A percentile compares a stretch with the other conserved stretches of the same genome.
phyloP scores from a whole-genome alignment of 1,140 invertebrate genomes.

The Sycobia sp. region DNA sequence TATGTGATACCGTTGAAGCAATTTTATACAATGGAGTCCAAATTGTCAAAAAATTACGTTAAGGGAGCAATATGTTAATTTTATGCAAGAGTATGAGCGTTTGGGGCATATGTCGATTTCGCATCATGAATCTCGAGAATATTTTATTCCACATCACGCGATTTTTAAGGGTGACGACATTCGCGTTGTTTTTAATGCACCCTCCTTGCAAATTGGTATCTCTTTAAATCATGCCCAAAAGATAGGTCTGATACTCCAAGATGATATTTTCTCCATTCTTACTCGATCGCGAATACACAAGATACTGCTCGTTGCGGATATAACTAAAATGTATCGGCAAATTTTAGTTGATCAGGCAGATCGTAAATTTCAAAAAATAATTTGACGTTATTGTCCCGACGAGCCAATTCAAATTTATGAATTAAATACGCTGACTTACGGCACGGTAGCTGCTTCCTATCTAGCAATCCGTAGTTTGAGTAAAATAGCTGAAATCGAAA shows the following conservation, averaged over 20 bases:
- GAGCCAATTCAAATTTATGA: neutral
- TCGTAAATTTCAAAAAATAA: constrained; percentile 42
- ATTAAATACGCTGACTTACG: constrained; percentile 35
- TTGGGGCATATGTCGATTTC: neutral
- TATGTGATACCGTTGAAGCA: neutral
- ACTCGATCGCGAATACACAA: neutral
- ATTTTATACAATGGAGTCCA: neutral
- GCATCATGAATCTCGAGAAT: neutral
- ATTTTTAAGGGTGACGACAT: neutral
- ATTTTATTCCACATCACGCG: neutral
- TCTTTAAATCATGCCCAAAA: neutral
- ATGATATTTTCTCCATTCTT: neutral
- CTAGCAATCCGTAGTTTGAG: constrained; percentile 46
- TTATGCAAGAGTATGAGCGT: neutral
- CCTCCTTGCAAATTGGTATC: neutral
- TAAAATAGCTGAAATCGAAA: constrained; percentile 40
- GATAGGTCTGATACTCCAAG: neutral
- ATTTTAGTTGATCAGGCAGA: constrained; percentile 39
- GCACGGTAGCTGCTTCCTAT: no score
- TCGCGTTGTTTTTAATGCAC: neutral
- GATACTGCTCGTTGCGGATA: constrained; percentile 36
- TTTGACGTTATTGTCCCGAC: constrained; percentile 37
- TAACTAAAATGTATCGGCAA: constrained; percentile 49
- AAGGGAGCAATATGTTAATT: neutral
- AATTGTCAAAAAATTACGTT: neutral